phyloP scores from a whole-genome alignment of 2,797 vertebrate species.

The Iguana delicatissima region DNA sequence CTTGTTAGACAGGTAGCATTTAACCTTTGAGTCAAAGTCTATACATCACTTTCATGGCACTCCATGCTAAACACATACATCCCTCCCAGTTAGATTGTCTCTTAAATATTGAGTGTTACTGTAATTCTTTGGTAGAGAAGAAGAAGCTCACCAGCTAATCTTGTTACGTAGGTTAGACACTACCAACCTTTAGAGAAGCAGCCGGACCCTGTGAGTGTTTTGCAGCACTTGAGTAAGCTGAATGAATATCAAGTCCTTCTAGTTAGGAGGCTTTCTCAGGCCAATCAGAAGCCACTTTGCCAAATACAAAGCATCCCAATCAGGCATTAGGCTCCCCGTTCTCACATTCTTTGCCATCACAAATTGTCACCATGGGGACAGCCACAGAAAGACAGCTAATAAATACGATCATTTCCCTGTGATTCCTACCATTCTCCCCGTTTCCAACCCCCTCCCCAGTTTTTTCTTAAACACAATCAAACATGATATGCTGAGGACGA shows the following conservation, averaged over 20 bases:
- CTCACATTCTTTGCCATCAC: constrained; percentile 97
- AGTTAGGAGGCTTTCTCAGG: constrained; percentile 94
- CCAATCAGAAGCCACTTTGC: constrained; percentile 98
- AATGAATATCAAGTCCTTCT: constrained; percentile 96
- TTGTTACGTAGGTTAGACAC: constrained; percentile 79
- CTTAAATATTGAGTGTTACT: constrained; percentile 57
- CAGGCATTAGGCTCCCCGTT: constrained; percentile 93
- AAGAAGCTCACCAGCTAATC: constrained; percentile 72
- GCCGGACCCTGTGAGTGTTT: constrained; percentile 72
- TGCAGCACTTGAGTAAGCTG: constrained; percentile 93
- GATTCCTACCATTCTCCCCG: constrained; percentile 79
- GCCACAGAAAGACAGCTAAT: constrained; percentile 88
- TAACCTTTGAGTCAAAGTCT: constrained; percentile 57
- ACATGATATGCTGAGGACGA: constrained; percentile 69
- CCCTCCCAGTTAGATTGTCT: constrained; percentile 60
- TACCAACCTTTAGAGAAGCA: constrained; percentile 70
- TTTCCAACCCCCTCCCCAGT: constrained; percentile 57
- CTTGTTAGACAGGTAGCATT: constrained; percentile 63
- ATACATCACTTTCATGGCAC: constrained; percentile 69
- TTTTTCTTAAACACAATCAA: constrained; percentile 57
- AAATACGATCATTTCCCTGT: constrained; percentile 90
- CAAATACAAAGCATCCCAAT: constrained; percentile 98
- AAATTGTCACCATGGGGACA: constrained; percentile 98
- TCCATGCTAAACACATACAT: constrained; percentile 48
- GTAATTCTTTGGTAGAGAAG: constrained; percentile 56